Conservation (phyloP, 1,140 invertebrate genomes). For the Tetramorium alpestre region DNA sequence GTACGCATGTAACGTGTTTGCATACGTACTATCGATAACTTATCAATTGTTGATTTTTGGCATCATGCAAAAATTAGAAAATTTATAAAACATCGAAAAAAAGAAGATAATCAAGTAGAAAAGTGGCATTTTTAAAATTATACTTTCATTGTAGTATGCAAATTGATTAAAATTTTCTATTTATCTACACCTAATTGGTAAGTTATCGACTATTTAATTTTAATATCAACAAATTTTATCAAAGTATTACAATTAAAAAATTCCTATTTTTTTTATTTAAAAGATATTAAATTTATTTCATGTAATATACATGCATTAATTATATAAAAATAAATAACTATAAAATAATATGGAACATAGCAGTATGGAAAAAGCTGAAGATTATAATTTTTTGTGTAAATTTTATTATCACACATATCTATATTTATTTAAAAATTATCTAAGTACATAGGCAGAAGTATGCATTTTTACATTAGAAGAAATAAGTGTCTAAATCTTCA, state of each 20-base stretch:
- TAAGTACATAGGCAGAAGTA: not conserved
- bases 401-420: slow-evolving; percentile 37
- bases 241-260: too few relatives aligned
- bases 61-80: not conserved
- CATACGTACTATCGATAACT: not conserved
- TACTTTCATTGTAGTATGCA: too few relatives aligned
- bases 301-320: not conserved
- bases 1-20: not conserved
- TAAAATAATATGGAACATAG: not conserved
- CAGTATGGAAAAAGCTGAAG: not conserved
- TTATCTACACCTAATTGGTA: too few relatives aligned
- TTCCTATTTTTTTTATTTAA: not conserved
- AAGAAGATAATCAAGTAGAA: not conserved
- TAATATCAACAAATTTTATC: too few relatives aligned
- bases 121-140: too few relatives aligned
- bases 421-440: slow-evolving; percentile 27
- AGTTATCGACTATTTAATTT: too few relatives aligned
- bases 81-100: not conserved
- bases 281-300: not conserved
- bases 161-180: too few relatives aligned
- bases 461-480: not conserved
- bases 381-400: not conserved
- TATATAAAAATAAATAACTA: not conserved
- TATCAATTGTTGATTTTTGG: not conserved
- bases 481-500: not conserved